Percentiles rank a stretch among this genome's conserved stretches.
phyloP scores from a whole-genome alignment of 1,140 invertebrate species.

The Liolophura sinensis region DNA sequence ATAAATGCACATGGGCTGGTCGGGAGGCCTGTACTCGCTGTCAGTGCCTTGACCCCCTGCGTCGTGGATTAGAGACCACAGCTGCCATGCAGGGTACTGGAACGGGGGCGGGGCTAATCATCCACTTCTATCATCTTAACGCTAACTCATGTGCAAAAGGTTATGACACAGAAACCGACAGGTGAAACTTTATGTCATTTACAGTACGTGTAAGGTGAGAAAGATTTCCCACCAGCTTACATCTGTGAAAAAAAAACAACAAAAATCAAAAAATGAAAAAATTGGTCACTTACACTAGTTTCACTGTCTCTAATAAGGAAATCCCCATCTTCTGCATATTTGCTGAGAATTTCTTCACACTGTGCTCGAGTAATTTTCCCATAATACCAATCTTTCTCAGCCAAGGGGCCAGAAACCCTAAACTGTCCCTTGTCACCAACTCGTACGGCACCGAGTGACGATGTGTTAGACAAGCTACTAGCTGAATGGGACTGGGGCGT shows the following conservation, averaged over 20 bases:
- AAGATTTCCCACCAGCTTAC: too few relatives aligned
- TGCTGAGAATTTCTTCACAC: conserved; percentile 92
- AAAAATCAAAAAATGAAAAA: neutral
- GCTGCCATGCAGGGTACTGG: too few relatives aligned
- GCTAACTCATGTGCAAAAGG: too few relatives aligned
- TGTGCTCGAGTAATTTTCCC: conserved; percentile 92
- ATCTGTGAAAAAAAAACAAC: neutral
- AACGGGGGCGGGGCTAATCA: too few relatives aligned
- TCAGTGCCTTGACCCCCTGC: too few relatives aligned
- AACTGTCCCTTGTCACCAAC: conserved; percentile 44
- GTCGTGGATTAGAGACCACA: too few relatives aligned
- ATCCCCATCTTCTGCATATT: conserved; percentile 94
- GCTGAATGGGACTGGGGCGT: conserved; percentile 56
- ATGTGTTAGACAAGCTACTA: conserved; percentile 52
- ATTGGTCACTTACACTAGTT: conserved; percentile 83
- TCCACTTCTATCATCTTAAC: too few relatives aligned
- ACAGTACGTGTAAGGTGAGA: too few relatives aligned
- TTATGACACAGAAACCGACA: too few relatives aligned
- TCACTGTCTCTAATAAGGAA: conserved; percentile 98
- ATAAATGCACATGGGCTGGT: too few relatives aligned
- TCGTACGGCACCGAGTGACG: conserved; percentile 31
- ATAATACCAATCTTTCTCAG: conserved; percentile 83
- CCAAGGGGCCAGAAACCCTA: conserved; percentile 47
- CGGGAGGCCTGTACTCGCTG: too few relatives aligned
- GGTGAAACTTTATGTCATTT: too few relatives aligned